Percentiles rank a stretch among this genome's conserved stretches.
Evolutionary conservation across 2,888 invertebrate species (phyloP).

Genomic region (Rhogogaster chlorosoma): DNA sequence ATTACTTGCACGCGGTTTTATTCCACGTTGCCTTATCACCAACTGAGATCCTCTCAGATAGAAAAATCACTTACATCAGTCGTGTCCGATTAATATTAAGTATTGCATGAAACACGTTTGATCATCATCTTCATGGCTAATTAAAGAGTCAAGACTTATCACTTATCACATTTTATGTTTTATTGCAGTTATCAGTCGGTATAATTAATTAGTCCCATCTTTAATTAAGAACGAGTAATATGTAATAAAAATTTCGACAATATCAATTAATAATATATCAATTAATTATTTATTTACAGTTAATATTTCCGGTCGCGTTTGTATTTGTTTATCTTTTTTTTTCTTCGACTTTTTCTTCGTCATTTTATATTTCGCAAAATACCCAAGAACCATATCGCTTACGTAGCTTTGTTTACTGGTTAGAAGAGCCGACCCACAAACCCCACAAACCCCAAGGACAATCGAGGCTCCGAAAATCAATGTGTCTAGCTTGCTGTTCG

Average conservation of each 20-base stretch:
- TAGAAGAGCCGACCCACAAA: not conserved
- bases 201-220: not conserved
- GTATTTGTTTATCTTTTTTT: not conserved
- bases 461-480: slow-evolving; percentile 26
- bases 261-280: not conserved
- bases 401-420: slow-evolving; percentile 20
- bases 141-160: not conserved
- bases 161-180: not conserved
- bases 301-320: too few species aligned
- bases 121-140: not conserved
- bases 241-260: not conserved
- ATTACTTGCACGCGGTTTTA: not conserved
- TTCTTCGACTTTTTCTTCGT: not conserved
- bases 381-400: not conserved
- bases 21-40: not conserved
- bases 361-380: not conserved
- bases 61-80: not conserved
- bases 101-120: not conserved
- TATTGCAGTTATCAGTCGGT: not conserved
- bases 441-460: not conserved
- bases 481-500: not conserved
- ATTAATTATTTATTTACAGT: too few species aligned
- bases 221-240: not conserved
- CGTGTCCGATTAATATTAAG: not conserved
- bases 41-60: not conserved